Percentiles rank a stretch among this genome's conserved stretches.
Conservation (phyloP, 2,797 vertebrate species). For the Myotis pilosus region DNA sequence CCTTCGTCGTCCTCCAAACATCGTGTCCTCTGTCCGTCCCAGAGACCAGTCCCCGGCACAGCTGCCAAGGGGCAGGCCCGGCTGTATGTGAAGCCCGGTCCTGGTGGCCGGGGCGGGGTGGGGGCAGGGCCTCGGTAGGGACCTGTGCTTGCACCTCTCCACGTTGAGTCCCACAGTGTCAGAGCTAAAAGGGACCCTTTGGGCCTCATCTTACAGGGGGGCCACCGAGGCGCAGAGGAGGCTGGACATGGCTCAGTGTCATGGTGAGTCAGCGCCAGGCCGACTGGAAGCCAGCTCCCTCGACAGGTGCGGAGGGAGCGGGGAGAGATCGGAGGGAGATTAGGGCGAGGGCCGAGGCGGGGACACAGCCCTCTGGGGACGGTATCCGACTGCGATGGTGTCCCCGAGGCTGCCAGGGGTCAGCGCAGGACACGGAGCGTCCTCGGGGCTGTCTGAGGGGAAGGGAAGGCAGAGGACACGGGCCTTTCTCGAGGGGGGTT, state of each 20-base stretch:
- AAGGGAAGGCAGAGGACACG: background rate
- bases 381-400: background rate
- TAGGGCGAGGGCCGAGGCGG: background rate
- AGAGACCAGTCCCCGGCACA: background rate
- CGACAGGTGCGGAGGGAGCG: background rate
- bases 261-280: background rate
- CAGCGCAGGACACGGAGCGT: background rate
- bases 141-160: background rate
- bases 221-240: background rate
- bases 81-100: too few species aligned
- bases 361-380: background rate
- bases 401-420: background rate
- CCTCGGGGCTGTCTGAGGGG: background rate
- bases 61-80: too few species aligned
- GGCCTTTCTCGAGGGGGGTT: background rate
- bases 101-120: fast-evolving
- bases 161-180: background rate
- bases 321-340: background rate
- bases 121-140: background rate
- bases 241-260: background rate
- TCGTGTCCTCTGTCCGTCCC: background rate
- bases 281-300: background rate
- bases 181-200: background rate
- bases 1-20: background rate
- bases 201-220: background rate